Conservation (phyloP, 2,797 vertebrate genomes). For the Chloroceryle inda region DNA sequence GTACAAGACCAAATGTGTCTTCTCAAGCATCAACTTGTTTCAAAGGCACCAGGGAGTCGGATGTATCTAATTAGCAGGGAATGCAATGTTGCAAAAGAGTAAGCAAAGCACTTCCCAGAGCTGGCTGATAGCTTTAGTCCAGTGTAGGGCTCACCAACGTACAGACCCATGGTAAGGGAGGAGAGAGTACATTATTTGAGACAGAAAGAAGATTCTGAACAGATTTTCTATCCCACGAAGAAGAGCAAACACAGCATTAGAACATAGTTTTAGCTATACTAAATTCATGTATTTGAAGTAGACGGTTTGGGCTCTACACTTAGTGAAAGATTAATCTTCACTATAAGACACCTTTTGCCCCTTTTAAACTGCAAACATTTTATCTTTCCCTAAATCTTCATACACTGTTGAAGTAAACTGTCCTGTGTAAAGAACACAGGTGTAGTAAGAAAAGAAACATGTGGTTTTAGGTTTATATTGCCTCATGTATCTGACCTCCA, state of each 20-base stretch:
- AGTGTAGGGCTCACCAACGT: background rate
- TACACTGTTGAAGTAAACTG: background rate
- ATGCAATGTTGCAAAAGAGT: slow-evolving; percentile 71
- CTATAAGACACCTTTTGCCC: background rate
- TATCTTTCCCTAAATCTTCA: background rate
- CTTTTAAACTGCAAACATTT: background rate
- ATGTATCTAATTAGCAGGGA: slow-evolving; percentile 73
- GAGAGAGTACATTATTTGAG: background rate
- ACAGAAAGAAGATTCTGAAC: background rate
- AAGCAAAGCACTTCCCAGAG: slow-evolving; percentile 66
- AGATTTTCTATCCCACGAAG: background rate
- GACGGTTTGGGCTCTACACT: background rate
- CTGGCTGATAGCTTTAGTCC: slow-evolving; percentile 39
- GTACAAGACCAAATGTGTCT: slow-evolving; percentile 57
- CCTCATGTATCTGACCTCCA: background rate
- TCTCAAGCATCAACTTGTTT: slow-evolving; percentile 65
- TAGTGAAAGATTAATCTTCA: background rate
- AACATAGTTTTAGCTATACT: background rate
- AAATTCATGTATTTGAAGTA: background rate
- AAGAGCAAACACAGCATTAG: background rate
- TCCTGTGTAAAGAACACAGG: background rate
- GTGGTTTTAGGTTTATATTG: background rate
- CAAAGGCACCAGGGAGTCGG: slow-evolving; percentile 70
- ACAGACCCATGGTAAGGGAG: background rate
- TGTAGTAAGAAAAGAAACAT: background rate